phyloP scores from a whole-genome alignment of 2,113 vertebrate genomes.

The Willisornis vidua region DNA sequence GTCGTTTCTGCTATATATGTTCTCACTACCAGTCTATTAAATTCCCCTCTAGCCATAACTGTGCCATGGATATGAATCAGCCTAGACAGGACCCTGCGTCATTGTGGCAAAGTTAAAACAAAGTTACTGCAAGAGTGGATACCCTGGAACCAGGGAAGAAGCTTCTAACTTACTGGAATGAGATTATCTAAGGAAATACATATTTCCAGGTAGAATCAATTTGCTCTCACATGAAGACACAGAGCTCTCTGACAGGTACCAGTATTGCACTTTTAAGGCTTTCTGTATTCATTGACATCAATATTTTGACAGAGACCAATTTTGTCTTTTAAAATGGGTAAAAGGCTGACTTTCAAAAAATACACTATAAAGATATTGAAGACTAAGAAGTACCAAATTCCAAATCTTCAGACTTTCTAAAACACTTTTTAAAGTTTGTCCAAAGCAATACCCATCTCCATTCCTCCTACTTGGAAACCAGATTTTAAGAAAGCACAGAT shows the following conservation, averaged over 20 bases:
- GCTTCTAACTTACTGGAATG: constrained; percentile 29
- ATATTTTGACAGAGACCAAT: neutral
- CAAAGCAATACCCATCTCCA: neutral
- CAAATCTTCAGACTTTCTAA: neutral
- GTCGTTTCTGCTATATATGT: neutral
- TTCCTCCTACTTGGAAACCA: neutral
- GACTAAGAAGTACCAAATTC: neutral
- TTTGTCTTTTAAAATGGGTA: neutral
- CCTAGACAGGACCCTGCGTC: neutral
- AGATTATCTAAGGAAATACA: constrained; percentile 4
- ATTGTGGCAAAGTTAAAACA: constrained; percentile 31
- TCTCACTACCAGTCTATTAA: neutral
- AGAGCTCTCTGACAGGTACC: neutral
- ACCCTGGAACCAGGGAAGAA: neutral
- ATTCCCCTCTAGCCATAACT: neutral
- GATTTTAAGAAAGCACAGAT: neutral
- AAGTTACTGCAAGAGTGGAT: neutral
- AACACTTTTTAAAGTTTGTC: neutral
- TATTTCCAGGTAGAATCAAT: constrained; percentile 43
- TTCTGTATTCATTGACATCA: neutral
- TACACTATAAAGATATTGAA: neutral
- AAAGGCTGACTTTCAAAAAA: constrained; percentile 2
- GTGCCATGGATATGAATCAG: neutral
- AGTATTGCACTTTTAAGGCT: neutral
- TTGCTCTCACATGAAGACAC: neutral